A percentile compares a stretch with the other conserved stretches of the same genome.
These are phyloP conservation scores for Meleagris gallopavo DNA, from an alignment of 2,113 vertebrate species.

Conservation along the genomic window DNA sequence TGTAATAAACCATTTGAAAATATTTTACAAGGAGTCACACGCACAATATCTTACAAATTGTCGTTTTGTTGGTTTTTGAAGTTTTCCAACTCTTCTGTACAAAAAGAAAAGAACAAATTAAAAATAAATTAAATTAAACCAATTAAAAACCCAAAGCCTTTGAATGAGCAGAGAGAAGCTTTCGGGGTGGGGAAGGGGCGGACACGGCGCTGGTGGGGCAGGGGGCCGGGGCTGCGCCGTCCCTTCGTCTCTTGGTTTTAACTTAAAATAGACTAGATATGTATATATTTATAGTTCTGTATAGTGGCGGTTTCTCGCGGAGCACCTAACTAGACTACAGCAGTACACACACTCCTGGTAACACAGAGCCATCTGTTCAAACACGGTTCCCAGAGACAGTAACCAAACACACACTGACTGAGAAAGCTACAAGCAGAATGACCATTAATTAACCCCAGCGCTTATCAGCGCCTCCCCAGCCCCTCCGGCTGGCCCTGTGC, in stretches of 20 bases:
- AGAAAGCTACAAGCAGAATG: conserved; percentile 84
- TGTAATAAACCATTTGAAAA: conserved; percentile 99
- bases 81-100: conserved; percentile 88
- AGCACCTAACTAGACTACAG: conserved; percentile 99
- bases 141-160: conserved; percentile 62
- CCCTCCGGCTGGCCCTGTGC: background rate
- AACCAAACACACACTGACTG: conserved; percentile 85
- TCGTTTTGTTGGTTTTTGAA: conserved; percentile 78
- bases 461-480: conserved; percentile 73
- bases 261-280: conserved; percentile 84
- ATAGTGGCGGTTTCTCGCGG: conserved; percentile 78
- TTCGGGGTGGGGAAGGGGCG: conserved; percentile 35
- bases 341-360: conserved; percentile 92
- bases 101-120: conserved; percentile 85
- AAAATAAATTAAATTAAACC: conserved; percentile 59
- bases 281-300: conserved; percentile 84
- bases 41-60: conserved; percentile 99
- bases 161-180: conserved; percentile 72
- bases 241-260: conserved; percentile 70
- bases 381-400: conserved; percentile 87
- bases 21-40: conserved; percentile 99
- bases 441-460: conserved; percentile 81
- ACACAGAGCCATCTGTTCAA: conserved; percentile 84
- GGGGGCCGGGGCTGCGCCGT: conserved; percentile 11
- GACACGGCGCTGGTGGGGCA: conserved; percentile 55